Evolutionary conservation across 2,113 vertebrate genomes (phyloP).

Genomic region (Hydrochoerus hydrochaeris): DNA sequence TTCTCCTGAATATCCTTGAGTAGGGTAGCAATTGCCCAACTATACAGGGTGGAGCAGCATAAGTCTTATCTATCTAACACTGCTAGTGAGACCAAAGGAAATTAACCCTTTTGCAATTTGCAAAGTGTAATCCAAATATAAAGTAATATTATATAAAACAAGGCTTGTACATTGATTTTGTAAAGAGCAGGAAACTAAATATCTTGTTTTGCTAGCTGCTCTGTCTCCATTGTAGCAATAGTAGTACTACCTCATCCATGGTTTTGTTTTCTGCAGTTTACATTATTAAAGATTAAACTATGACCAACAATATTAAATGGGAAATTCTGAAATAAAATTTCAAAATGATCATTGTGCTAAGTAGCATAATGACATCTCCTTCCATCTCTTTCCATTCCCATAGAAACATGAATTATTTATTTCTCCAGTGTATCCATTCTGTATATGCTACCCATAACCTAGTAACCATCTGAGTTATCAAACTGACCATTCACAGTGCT

Average conservation of each 20-base stretch:
- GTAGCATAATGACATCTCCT: not conserved
- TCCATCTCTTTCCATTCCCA: too few relatives aligned
- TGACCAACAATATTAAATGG: not conserved
- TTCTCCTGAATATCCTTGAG: fast-evolving
- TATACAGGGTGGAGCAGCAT: fast-evolving
- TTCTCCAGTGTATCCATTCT: too few relatives aligned
- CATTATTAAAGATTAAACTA: not conserved
- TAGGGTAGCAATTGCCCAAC: fast-evolving
- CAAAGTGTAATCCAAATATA: not conserved
- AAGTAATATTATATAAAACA: not conserved
- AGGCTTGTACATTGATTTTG: not conserved
- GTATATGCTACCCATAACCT: not conserved
- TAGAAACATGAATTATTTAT: not conserved
- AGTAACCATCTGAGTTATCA: not conserved
- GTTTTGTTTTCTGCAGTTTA: not conserved
- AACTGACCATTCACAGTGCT: not conserved
- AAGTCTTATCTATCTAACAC: too few relatives aligned
- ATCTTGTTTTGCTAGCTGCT: not conserved
- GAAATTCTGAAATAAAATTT: not conserved
- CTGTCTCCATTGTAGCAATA: not conserved
- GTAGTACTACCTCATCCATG: not conserved
- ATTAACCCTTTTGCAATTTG: not conserved
- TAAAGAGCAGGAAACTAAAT: not conserved
- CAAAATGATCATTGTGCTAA: not conserved
- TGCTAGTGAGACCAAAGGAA: not conserved